Conservation (phyloP, 2,113 vertebrate species). For the Archilochus colubris region DNA sequence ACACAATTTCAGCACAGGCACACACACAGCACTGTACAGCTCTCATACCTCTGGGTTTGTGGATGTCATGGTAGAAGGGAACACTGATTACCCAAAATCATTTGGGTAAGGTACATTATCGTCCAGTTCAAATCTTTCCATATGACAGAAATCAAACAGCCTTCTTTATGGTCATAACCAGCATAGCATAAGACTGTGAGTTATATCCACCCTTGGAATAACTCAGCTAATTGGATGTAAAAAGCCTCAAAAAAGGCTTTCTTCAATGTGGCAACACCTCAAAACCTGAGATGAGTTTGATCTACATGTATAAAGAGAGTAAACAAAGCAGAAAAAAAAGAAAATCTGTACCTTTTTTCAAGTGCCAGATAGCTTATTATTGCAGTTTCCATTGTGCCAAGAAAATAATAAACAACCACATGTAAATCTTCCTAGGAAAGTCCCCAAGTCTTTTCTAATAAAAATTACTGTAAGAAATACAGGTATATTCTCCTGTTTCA, state of each 20-base stretch:
- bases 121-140: neutral
- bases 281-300: neutral
- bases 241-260: neutral
- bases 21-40: neutral
- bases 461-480: neutral
- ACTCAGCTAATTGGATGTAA: neutral
- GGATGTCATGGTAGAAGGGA: neutral
- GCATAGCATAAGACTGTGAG: neutral
- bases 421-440: conserved; percentile 8
- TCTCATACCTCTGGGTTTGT: neutral
- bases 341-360: neutral
- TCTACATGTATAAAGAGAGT: neutral
- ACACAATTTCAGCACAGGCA: neutral
- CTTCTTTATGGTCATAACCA: neutral
- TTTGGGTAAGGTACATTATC: neutral
- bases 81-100: neutral
- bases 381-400: neutral
- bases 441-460: neutral
- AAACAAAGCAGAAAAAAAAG: conserved; percentile 14
- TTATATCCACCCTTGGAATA: neutral
- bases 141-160: neutral
- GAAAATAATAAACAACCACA: neutral
- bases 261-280: neutral
- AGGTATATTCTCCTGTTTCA: neutral
- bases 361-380: neutral